Percentiles rank a stretch among this genome's conserved stretches.
Conservation (phyloP, 2,113 vertebrate genomes). For the Thunnus maccoyii region DNA sequence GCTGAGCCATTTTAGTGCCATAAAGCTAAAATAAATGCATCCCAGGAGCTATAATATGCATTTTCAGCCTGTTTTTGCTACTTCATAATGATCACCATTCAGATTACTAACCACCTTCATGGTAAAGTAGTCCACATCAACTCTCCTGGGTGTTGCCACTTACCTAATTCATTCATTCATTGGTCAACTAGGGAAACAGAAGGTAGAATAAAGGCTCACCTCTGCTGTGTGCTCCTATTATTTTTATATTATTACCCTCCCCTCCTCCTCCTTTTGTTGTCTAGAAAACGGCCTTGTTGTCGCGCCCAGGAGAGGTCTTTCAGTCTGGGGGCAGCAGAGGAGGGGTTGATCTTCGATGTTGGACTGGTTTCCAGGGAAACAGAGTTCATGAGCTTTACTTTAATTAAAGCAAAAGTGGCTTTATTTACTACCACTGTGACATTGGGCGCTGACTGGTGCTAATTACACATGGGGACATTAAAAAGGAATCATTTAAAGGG, state of each 20-base stretch:
- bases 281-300: neutral
- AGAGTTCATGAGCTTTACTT: conserved; percentile 29
- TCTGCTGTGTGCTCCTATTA: neutral
- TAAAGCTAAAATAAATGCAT: no score
- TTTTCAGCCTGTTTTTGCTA: neutral
- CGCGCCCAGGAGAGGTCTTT: conserved; percentile 24
- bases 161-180: conserved; percentile 18
- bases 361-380: conserved; percentile 53
- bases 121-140: neutral
- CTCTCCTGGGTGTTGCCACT: conserved; percentile 6
- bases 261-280: conserved; percentile 31
- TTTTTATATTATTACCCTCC: neutral
- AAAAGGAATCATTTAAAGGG: conserved; percentile 11
- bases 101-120: conserved; percentile 1
- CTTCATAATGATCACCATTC: neutral
- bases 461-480: conserved; percentile 18
- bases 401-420: conserved; percentile 15
- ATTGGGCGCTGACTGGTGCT: neutral
- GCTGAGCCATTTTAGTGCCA: no score
- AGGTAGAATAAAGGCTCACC: neutral
- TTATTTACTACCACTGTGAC: conserved; percentile 25
- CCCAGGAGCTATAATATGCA: neutral
- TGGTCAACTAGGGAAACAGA: conserved; percentile 4
- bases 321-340: neutral
- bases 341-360: conserved; percentile 8